Evolutionary conservation across 2,888 invertebrate species (phyloP).

Genomic region (Nephrocerus scutellatus): DNA sequence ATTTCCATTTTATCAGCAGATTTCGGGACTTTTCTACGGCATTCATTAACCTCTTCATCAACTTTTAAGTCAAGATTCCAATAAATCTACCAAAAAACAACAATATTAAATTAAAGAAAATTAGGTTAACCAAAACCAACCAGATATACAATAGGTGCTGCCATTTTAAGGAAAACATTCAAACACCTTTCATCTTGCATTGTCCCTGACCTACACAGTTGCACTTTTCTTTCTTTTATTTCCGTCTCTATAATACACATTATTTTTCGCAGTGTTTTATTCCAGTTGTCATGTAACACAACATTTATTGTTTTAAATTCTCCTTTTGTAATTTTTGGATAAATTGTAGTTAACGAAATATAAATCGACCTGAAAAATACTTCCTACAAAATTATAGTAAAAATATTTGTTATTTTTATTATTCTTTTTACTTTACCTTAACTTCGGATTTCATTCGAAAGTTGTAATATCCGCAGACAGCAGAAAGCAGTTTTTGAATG

Average conservation of each 20-base stretch:
- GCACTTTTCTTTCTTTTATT: constrained; percentile 29
- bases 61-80: constrained; percentile 27
- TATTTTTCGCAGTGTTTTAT: constrained; percentile 32
- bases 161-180: constrained; percentile 32
- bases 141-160: constrained; percentile 33
- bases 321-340: constrained; percentile 32
- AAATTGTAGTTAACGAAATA: constrained; percentile 30
- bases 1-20: constrained; percentile 29
- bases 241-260: constrained; percentile 35
- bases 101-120: neutral
- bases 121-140: constrained; percentile 23
- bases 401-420: neutral
- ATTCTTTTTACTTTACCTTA: constrained; percentile 28
- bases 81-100: constrained; percentile 24
- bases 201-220: constrained; percentile 25
- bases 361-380: constrained; percentile 31
- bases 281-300: constrained; percentile 28
- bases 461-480: constrained; percentile 33
- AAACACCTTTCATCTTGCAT: constrained; percentile 26
- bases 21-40: constrained; percentile 29
- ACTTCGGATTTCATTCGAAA: constrained; percentile 32
- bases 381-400: constrained; percentile 20
- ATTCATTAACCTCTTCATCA: constrained; percentile 11
- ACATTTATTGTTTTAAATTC: constrained; percentile 31
- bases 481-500: constrained; percentile 34